Conservation (phyloP, 2,113 vertebrate genomes). For the Bombycilla garrulus region DNA sequence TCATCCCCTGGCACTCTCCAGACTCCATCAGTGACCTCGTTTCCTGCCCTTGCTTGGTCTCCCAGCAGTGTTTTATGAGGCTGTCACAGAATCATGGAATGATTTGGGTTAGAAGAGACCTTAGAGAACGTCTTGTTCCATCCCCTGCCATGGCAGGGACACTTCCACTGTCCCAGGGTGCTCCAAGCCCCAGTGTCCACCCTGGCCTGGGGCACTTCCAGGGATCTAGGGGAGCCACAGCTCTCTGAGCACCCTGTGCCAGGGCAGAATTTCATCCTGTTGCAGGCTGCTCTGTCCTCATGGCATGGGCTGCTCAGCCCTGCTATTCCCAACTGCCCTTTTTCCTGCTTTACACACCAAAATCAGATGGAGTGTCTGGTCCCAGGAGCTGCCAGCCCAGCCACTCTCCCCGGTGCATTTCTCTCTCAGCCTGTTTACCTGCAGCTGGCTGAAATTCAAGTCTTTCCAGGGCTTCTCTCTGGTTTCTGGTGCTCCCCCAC, state of each 20-base stretch:
- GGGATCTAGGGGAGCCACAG: neutral
- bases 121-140: neutral
- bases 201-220: neutral
- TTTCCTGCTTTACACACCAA: too few relatives aligned
- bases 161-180: fast-evolving
- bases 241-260: neutral
- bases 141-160: neutral
- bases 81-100: neutral
- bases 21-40: neutral
- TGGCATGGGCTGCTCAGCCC: neutral
- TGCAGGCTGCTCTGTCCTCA: neutral
- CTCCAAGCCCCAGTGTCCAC: fast-evolving
- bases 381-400: neutral
- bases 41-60: neutral
- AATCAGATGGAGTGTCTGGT: neutral
- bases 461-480: neutral
- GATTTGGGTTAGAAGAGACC: neutral
- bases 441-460: neutral
- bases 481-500: too few relatives aligned
- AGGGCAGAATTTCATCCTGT: neutral
- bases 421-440: neutral
- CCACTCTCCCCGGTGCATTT: fast-evolving
- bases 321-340: neutral
- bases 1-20: neutral
- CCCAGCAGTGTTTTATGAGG: neutral